Percentiles rank a stretch among this genome's conserved stretches.
These are phyloP conservation scores for Syritta pipiens DNA, from an alignment of 2,888 invertebrate genomes.

Conservation along the genomic window DNA sequence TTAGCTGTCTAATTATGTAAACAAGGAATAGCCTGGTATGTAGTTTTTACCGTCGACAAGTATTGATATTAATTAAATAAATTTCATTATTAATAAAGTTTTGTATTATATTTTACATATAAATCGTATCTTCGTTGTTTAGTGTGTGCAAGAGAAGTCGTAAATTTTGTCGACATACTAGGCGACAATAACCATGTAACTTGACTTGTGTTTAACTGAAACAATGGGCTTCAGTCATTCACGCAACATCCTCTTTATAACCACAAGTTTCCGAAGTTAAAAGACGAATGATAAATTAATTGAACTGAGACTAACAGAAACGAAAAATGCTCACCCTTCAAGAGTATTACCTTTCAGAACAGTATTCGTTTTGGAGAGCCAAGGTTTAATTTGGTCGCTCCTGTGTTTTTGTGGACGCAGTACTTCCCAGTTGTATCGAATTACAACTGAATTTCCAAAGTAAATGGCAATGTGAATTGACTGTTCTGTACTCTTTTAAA, in stretches of 20 bases:
- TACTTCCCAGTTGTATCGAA: conserved; percentile 59
- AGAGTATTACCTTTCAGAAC: conserved; percentile 40
- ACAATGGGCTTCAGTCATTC: neutral
- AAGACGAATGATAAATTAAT: conserved; percentile 32
- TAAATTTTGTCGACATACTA: too few species aligned
- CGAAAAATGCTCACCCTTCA: conserved; percentile 21
- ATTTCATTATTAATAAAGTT: too few species aligned
- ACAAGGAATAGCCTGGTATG: too few species aligned
- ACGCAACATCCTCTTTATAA: conserved; percentile 43
- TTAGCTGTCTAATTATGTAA: too few species aligned
- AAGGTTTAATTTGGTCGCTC: conserved; percentile 1
- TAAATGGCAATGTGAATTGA: neutral
- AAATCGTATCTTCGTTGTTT: too few species aligned
- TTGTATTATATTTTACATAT: too few species aligned
- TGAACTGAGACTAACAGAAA: conserved; percentile 46
- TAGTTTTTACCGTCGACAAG: too few species aligned
- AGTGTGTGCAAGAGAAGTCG: too few species aligned
- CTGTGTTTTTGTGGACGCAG: conserved; percentile 17
- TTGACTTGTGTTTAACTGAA: too few species aligned
- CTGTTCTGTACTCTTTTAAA: too few species aligned
- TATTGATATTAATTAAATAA: too few species aligned
- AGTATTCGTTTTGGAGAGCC: conserved; percentile 4
- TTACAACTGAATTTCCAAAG: conserved; percentile 29
- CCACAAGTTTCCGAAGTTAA: conserved; percentile 64
- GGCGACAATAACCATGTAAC: too few species aligned